Conservation (phyloP, 2,888 invertebrate genomes). For the Eupeodes luniger region DNA sequence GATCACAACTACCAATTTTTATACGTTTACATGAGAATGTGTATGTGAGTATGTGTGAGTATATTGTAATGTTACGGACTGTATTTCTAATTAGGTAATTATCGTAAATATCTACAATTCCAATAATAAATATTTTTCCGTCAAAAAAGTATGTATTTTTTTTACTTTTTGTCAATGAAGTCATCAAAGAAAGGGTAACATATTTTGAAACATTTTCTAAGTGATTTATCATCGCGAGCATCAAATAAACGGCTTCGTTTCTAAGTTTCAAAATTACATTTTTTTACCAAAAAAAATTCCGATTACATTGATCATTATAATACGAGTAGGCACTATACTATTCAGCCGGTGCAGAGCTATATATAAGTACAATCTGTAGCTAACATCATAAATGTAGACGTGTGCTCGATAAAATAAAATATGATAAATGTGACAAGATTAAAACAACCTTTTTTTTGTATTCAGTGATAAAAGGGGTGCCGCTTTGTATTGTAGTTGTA, state of each 20-base stretch:
- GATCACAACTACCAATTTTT: too few species aligned
- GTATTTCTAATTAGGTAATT: too few species aligned
- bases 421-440: slow-evolving; percentile 69
- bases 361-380: slow-evolving; percentile 8
- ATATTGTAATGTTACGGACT: too few species aligned
- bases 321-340: background rate
- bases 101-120: too few species aligned
- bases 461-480: slow-evolving; percentile 62
- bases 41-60: too few species aligned
- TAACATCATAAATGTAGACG: slow-evolving; percentile 51
- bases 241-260: slow-evolving; percentile 43
- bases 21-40: too few species aligned
- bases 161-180: slow-evolving; percentile 40
- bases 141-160: too few species aligned
- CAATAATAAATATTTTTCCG: too few species aligned
- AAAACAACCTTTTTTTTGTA: slow-evolving; percentile 40
- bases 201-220: slow-evolving; percentile 55
- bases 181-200: slow-evolving; percentile 33
- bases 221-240: slow-evolving; percentile 60
- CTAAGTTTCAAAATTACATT: slow-evolving; percentile 36
- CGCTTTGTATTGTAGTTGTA: background rate
- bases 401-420: slow-evolving; percentile 67
- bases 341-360: slow-evolving; percentile 18
- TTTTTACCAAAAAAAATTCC: slow-evolving; percentile 30
- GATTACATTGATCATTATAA: slow-evolving; percentile 57